These are phyloP conservation scores for Hemitrygon akajei DNA, from an alignment of 2,797 vertebrate genomes.

Conservation along the genomic window DNA sequence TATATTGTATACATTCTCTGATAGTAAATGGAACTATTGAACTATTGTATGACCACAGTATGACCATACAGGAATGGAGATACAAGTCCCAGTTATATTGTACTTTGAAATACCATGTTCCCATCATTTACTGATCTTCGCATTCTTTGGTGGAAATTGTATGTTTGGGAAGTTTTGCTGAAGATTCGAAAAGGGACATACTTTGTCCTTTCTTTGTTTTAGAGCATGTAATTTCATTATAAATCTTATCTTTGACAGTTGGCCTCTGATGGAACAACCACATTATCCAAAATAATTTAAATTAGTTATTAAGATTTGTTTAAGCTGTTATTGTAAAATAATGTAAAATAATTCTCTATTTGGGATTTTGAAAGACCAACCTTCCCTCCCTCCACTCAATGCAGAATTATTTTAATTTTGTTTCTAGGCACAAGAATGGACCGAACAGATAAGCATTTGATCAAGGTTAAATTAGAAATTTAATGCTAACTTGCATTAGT, in stretches of 20 bases:
- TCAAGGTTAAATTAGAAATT: conserved; percentile 31
- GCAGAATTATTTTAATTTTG: background rate
- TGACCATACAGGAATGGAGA: background rate
- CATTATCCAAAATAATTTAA: background rate
- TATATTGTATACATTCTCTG: too few relatives aligned
- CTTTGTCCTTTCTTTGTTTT: background rate
- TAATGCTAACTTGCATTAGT: conserved; percentile 32
- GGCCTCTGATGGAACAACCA: background rate
- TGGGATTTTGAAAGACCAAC: too few relatives aligned
- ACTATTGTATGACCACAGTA: background rate
- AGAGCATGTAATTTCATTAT: background rate
- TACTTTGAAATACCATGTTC: background rate
- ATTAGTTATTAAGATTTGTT: background rate
- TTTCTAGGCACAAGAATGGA: background rate
- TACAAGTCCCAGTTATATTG: background rate
- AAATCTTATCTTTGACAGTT: background rate
- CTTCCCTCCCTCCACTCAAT: too few relatives aligned
- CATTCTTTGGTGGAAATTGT: background rate
- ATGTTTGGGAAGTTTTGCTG: background rate
- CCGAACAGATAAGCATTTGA: background rate
- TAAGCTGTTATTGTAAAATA: background rate
- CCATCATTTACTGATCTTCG: background rate
- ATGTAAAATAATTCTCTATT: too few relatives aligned
- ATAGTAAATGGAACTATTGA: too few relatives aligned
- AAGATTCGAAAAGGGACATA: background rate